phyloP scores from a whole-genome alignment of 1,140 invertebrate genomes.

The Pemphigus obesinymphae region DNA sequence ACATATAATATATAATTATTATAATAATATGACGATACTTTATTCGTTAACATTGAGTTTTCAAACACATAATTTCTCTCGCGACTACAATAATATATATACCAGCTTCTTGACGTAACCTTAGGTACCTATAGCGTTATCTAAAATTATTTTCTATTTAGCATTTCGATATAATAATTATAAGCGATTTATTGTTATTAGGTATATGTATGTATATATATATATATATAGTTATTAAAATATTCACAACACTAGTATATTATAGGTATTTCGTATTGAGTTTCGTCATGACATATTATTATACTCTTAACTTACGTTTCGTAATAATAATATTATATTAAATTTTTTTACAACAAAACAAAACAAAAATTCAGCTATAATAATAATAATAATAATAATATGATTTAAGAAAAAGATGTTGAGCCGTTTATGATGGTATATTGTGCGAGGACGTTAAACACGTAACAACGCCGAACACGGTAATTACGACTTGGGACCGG shows the following conservation, averaged over 20 bases:
- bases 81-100: not conserved
- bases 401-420: not conserved
- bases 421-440: constrained; percentile 28
- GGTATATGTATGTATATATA: too few species aligned
- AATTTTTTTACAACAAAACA: constrained; percentile 6
- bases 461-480: constrained; percentile 8
- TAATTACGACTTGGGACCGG: constrained; percentile 11
- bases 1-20: not conserved
- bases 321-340: not conserved
- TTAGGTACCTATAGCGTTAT: not conserved
- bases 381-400: not conserved
- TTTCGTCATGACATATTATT: not conserved
- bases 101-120: not conserved
- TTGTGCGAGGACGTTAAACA: constrained; percentile 9
- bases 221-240: not conserved
- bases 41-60: not conserved
- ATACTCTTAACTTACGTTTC: not conserved
- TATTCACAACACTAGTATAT: not conserved
- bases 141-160: constrained; percentile 1
- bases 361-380: constrained; percentile 3
- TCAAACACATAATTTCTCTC: not conserved
- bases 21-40: not conserved
- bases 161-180: not conserved
- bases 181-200: not conserved
- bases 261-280: too few species aligned